A percentile compares a stretch with the other conserved stretches of the same genome.
These are phyloP conservation scores for Daktulosphaira vitifoliae DNA, from an alignment of 1,140 invertebrate species.

Conservation along the genomic window DNA sequence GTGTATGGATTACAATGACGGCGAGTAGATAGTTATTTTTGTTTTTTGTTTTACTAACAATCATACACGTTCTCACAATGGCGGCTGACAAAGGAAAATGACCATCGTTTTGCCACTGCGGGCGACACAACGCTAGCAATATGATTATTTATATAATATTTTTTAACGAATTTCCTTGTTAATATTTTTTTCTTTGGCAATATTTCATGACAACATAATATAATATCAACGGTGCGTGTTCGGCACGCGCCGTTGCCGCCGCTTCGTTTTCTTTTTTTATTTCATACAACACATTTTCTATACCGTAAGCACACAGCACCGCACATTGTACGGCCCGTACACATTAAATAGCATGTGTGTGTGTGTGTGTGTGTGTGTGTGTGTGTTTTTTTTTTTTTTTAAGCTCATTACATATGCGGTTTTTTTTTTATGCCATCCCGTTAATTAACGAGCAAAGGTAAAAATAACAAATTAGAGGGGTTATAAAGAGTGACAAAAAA, in stretches of 20 bases:
- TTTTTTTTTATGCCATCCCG: background rate
- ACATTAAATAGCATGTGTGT: background rate
- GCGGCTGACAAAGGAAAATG: no score
- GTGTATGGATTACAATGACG: no score
- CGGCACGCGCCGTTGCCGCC: constrained; percentile 16
- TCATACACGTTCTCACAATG: no score
- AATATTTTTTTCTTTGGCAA: background rate
- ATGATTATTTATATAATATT: no score
- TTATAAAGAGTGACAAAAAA: background rate
- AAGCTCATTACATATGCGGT: constrained; percentile 9
- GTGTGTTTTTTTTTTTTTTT: background rate
- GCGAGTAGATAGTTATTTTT: no score
- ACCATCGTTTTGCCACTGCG: no score
- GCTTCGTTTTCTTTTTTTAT: constrained; percentile 11
- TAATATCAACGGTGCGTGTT: constrained; percentile 7
- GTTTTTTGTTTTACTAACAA: no score
- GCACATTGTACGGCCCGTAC: background rate
- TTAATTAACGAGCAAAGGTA: constrained; percentile 9
- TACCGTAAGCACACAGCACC: background rate
- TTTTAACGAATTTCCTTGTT: no score
- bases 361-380: background rate
- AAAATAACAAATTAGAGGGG: background rate
- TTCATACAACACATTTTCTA: constrained; percentile 1
- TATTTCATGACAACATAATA: constrained; percentile 13
- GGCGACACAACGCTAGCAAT: no score